A percentile compares a stretch with the other conserved stretches of the same genome.
Evolutionary conservation across 2,113 vertebrate genomes (phyloP).

Genomic region (Cettia cetti): DNA sequence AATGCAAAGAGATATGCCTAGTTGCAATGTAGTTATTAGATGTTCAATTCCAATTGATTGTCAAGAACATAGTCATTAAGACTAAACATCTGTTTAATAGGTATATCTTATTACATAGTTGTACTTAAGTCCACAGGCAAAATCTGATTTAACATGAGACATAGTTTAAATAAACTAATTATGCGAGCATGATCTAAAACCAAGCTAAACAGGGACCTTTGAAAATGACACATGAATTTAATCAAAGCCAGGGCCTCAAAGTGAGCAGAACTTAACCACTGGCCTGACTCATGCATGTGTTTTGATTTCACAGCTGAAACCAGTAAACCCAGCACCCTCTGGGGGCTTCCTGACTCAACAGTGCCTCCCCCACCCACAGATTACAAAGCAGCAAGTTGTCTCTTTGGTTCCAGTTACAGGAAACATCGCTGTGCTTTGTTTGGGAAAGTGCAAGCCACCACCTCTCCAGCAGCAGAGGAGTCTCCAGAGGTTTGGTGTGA

Average conservation of each 20-base stretch:
- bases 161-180: constrained; percentile 84
- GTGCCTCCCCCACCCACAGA: constrained; percentile 12
- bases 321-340: constrained; percentile 55
- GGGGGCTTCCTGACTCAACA: constrained; percentile 34
- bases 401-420: constrained; percentile 48
- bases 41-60: constrained; percentile 77
- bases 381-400: constrained; percentile 53
- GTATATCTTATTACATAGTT: constrained; percentile 79
- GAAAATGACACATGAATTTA: constrained; percentile 78
- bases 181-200: constrained; percentile 75
- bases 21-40: constrained; percentile 72
- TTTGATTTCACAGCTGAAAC: constrained; percentile 68
- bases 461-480: constrained; percentile 14
- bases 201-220: constrained; percentile 71
- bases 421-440: constrained; percentile 43
- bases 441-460: constrained; percentile 21
- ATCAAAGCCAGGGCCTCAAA: constrained; percentile 76
- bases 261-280: constrained; percentile 70
- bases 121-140: constrained; percentile 74
- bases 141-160: constrained; percentile 79
- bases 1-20: constrained; percentile 64
- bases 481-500: background rate
- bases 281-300: constrained; percentile 53
- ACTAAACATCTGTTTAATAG: constrained; percentile 80
- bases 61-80: constrained; percentile 77